Evolutionary conservation across 1,140 invertebrate species (phyloP), one percentile per base, ranked within the genome.

Genomic region (Nilaparvata lugens): DNA sequence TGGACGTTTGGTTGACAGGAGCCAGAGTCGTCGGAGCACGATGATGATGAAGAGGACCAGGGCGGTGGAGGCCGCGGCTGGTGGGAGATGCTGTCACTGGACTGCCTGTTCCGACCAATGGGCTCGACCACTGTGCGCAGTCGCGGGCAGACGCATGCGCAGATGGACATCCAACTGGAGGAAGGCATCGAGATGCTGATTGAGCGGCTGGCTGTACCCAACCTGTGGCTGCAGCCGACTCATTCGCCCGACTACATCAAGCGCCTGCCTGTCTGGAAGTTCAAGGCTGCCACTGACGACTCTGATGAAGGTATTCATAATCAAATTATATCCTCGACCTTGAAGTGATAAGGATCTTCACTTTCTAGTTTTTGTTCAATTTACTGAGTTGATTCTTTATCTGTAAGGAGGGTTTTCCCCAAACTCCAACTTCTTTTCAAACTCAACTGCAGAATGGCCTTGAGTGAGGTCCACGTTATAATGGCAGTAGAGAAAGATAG

Each of bases 191-290:
- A 78, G 57, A 61, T 72, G 58, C 62, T 78, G 0, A 74, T 78
- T 43, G 73, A 75, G 57, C 65, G 73, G 5, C 66, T 78, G 11
- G 73, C 76, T 23, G 72, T 76, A 35, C 76, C 78, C 14, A 74
- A 76, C 62, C 64, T 79, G 0, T 79, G 77, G 75, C 67, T 80
- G 7, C 72, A 74, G 48, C 74, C 79, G 7, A 65, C 75, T 19
- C 68, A 68, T 23, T 38, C 52, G 31, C 66, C 56, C 16, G 75
- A 79, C 51, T 82, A 81, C 63, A 74, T 82, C 21, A 75, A 76
- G 54, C 67, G 77, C 51, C 67, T 82, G n/a, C 79, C 77, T 6
- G 70, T 75, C 5, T 82, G 79, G 79, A 70, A 65, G 25, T 60
- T 43, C 35, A 21, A 51, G 40, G 21, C 23, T 21, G 21, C 58